Conservation (phyloP, 2,888 invertebrate genomes). For the Leuctra nigra region DNA sequence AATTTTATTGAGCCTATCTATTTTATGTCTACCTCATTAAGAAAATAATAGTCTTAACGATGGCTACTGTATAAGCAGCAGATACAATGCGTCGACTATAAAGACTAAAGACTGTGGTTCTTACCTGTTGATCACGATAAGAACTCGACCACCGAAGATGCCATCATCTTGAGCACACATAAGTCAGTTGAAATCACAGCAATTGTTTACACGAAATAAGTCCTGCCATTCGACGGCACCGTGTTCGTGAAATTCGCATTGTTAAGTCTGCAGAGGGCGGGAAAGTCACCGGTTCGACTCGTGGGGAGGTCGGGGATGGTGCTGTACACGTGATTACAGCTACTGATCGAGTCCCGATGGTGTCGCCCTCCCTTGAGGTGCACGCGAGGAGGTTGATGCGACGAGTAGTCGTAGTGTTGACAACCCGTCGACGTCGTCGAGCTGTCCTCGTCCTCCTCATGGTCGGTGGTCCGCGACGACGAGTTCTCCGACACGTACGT, state of each 20-base stretch:
- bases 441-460: slow-evolving; percentile 45
- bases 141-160: too few relatives aligned
- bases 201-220: slow-evolving; percentile 26
- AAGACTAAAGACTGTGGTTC: too few relatives aligned
- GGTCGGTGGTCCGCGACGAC: slow-evolving; percentile 45
- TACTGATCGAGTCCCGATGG: slow-evolving; percentile 17
- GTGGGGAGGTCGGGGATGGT: slow-evolving; percentile 26
- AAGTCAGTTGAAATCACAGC: not conserved
- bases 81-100: too few relatives aligned
- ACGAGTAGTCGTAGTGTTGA: slow-evolving; percentile 56
- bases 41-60: too few relatives aligned
- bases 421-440: slow-evolving; percentile 42
- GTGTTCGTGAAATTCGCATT: slow-evolving; percentile 7
- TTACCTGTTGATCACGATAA: too few relatives aligned
- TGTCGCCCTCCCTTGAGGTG: not conserved
- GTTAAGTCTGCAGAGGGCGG: slow-evolving; percentile 27
- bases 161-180: not conserved
- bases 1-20: too few relatives aligned
- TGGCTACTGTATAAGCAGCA: too few relatives aligned
- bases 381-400: not conserved
- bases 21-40: too few relatives aligned
- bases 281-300: slow-evolving; percentile 32
- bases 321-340: slow-evolving; percentile 27
- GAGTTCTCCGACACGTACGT: slow-evolving; percentile 44
- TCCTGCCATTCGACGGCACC: slow-evolving; percentile 20